Base-by-base conservation (phyloP, 1,140 invertebrate species). In the Rhizoglyphus robini region DNA sequence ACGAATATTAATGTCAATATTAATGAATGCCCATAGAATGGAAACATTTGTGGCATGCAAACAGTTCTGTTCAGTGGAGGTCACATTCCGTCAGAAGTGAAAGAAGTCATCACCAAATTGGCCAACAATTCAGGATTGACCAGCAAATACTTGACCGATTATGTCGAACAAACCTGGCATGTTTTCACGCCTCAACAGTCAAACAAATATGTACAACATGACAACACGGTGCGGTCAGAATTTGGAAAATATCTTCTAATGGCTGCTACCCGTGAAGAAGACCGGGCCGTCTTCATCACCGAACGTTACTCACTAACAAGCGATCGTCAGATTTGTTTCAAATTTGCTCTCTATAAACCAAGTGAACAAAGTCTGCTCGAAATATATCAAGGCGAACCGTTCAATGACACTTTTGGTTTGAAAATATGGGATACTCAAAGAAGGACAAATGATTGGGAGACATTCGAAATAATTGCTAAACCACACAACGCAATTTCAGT, bases 401-500 rank as follows among this genome's bases (percentile, higher is more conserved):
- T 23, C 51, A 20, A 54, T 54, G 51, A 54, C 15, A 5, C 8
- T 11, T 32, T 11, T 32, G 8, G 20, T 32, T 11, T 23, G n/a
- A 60, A 60, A 32, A 34, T 60, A 20, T 60, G 58, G 58, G 38
- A 46, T 3, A 1, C 36, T 15, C 2, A 11, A 4, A 23, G 11
- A n/a, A 32, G 13, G 15, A 46, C 15, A 66, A 3, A 51, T 51
- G 3, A 2, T 20, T 69, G 30, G 25, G 32, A 36, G 64, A 61
- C 27, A 59, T 64, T 31, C 63, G 68, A 48, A 64, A 65, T 46
- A 20, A 1, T 51, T 27, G 48, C 20, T 13, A 23, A 51, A 4
- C 15, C 48, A 20, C 20, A 2, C 2, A 51, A 32, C 13, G 63
- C 63, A n/a, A 65, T 60, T n/a, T 4, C 58, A 4, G 62, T 38